Base-by-base conservation (phyloP, 2,797 vertebrate species). In the Labroides dimidiatus region DNA sequence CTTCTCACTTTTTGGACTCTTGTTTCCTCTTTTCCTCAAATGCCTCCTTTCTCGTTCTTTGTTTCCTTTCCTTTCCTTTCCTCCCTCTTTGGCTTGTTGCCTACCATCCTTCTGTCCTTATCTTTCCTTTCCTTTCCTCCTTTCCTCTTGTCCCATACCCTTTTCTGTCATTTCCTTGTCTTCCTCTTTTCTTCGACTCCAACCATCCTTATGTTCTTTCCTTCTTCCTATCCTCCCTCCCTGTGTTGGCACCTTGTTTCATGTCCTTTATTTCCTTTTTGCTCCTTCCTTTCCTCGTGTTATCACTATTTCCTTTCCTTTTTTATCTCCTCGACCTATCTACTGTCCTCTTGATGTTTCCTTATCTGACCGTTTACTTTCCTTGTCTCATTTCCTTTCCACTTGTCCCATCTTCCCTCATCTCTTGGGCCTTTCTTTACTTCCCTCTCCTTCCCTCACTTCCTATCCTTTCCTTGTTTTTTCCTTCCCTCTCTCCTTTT, bases 361-460 rank as follows among this genome's bases (percentile, higher is more conserved):
- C 0, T 33, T 45, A 12, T 6, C 33, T n/a, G n/a, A 1, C 2
- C 2, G 13, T n/a, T 5, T 45, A 15, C 3, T 16, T 10, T 44
- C 21, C 12, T 2, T 43, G 14, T 27, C 20, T n/a, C 4, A 16
- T 12, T 19, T 17, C 4, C 17, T 24, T 20, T 1, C 4, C n/a
- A 19, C 6, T 50, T 89, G 51, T 20, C 36, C 41, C 13, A 14
- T 42, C 39, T 12, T 42, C 42, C 48, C 0, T n/a, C 7, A 8
- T 44, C 4, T 2, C 16, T 44, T n/a, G 6, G 17, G 16, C 19
- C 17, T 43, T 17, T 6, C 2, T 17, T 43, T 17, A 10, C 45
- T 21, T 33, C 30, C 30, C n/a, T n/a, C 2, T 49, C 6, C 2
- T 21, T 37, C 19, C 24, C 0, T 20, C 12, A 0, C 21, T 13